Percentiles rank a stretch among this genome's conserved stretches.
Conservation (phyloP, 2,113 vertebrate species). For the Clupea harengus region DNA sequence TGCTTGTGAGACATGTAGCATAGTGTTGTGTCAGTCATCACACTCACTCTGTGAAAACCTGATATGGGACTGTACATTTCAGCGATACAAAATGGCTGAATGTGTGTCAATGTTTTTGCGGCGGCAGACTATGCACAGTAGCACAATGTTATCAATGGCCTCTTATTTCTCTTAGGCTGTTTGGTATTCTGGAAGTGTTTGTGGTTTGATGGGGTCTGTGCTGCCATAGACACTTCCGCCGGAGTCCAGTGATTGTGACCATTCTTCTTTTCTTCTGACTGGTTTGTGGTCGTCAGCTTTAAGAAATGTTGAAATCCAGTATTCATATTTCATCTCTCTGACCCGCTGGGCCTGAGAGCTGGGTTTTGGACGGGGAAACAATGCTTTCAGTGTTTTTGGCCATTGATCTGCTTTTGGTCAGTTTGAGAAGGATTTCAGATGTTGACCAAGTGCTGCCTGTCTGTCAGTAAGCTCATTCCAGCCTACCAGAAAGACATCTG, state of each 20-base stretch:
- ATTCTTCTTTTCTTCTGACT: neutral
- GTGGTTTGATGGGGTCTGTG: neutral
- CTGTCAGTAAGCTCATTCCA: neutral
- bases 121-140: neutral
- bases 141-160: neutral
- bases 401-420: neutral
- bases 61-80: neutral
- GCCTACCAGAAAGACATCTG: neutral
- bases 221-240: neutral
- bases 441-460: constrained; percentile 1
- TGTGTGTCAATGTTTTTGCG: neutral
- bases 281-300: constrained; percentile 1
- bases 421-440: neutral
- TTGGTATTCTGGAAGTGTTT: neutral
- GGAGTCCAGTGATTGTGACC: neutral
- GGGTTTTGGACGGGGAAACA: neutral
- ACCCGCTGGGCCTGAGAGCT: neutral
- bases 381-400: neutral
- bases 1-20: neutral
- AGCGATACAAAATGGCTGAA: neutral
- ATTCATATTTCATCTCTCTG: constrained; percentile 2
- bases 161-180: constrained; percentile 5
- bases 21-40: neutral
- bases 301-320: neutral
- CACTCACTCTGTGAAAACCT: neutral